phyloP scores from a whole-genome alignment of 2,888 invertebrate species.

The Eupeodes luniger region DNA sequence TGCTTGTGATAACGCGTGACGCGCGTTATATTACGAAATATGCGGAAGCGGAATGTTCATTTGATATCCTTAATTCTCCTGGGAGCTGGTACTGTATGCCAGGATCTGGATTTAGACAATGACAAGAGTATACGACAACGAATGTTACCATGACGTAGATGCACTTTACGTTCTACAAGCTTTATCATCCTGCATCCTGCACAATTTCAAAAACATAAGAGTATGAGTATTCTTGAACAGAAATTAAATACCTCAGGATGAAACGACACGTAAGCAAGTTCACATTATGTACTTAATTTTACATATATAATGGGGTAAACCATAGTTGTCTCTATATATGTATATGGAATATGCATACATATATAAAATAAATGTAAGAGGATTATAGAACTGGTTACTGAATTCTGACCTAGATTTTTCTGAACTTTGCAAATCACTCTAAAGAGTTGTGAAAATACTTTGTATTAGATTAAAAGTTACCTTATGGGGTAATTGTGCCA shows the following conservation, averaged over 20 bases:
- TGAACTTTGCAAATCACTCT: no score
- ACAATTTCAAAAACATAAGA: neutral
- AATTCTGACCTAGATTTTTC: no score
- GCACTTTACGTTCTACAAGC: constrained; percentile 37
- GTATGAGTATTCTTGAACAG: no score
- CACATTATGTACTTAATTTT: neutral
- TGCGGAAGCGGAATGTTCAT: constrained; percentile 60
- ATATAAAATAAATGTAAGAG: no score
- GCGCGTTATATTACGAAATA: constrained; percentile 49
- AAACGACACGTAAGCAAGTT: constrained; percentile 29
- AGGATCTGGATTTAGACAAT: constrained; percentile 14
- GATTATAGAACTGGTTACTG: no score
- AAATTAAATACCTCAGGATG: constrained; percentile 28
- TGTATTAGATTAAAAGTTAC: no score
- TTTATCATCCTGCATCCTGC: constrained; percentile 1
- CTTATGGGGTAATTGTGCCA: no score
- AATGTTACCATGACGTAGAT: constrained; percentile 11
- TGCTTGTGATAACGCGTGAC: constrained; percentile 37
- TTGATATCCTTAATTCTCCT: constrained; percentile 57
- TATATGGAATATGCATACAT: no score
- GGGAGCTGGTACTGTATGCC: neutral
- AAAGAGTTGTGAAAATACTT: no score
- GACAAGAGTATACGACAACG: neutral
- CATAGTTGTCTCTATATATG: no score
- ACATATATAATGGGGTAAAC: neutral